A percentile compares a stretch with the other conserved stretches of the same genome.
These are phyloP conservation scores for Blera fallax DNA, from an alignment of 2,888 invertebrate genomes.

Conservation along the genomic window DNA sequence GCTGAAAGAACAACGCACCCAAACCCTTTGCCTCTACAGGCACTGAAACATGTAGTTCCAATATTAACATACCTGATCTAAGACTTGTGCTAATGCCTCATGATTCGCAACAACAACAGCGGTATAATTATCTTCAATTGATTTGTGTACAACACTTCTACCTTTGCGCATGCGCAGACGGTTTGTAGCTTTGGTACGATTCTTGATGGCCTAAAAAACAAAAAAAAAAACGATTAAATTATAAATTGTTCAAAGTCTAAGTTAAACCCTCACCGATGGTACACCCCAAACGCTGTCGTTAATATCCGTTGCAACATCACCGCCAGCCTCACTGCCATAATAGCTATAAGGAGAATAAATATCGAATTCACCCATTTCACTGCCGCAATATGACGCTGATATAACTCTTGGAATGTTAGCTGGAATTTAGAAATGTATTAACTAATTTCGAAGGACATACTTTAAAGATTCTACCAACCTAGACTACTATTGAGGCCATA, in stretches of 20 bases:
- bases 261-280: conserved; percentile 76
- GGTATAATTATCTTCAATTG: conserved; percentile 94
- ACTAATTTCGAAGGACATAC: not conserved
- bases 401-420: conserved; percentile 84
- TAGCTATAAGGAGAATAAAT: conserved; percentile 92
- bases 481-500: conserved; percentile 80
- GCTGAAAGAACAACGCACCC: too few relatives aligned
- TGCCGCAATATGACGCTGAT: conserved; percentile 91
- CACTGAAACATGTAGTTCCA: not conserved
- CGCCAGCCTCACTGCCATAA: conserved; percentile 84
- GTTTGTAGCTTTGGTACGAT: conserved; percentile 82
- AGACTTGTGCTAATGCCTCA: conserved; percentile 93
- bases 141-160: conserved; percentile 91
- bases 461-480: conserved; percentile 75
- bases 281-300: conserved; percentile 81
- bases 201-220: conserved; percentile 76
- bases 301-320: conserved; percentile 81
- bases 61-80: conserved; percentile 89
- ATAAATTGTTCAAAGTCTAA: not conserved
- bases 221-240: not conserved
- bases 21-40: too few relatives aligned
- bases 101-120: conserved; percentile 95
- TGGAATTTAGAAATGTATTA: conserved; percentile 53
- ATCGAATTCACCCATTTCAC: conserved; percentile 91
- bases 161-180: conserved; percentile 90